phyloP scores from a whole-genome alignment of 2,113 vertebrate species.

The Paradoxurus hermaphroditus region DNA sequence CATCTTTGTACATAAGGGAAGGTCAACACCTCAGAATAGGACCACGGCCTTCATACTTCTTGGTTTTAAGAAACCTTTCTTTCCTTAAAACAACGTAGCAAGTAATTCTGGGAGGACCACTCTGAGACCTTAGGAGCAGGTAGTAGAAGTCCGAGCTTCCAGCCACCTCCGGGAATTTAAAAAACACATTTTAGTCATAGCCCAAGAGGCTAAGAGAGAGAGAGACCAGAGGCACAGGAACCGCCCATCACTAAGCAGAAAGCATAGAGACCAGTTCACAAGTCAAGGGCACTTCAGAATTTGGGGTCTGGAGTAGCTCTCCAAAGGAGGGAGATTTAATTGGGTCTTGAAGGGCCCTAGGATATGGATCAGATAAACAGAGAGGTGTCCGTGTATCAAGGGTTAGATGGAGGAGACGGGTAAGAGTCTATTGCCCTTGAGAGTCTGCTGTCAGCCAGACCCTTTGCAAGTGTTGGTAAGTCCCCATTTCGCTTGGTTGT shows the following conservation, averaged over 20 bases:
- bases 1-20: background rate
- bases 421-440: background rate
- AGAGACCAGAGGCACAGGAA: background rate
- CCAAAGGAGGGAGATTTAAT: background rate
- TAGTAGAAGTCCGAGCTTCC: background rate
- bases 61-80: background rate
- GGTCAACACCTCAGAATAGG: background rate
- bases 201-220: background rate
- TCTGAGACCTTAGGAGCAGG: background rate
- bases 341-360: background rate
- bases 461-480: background rate
- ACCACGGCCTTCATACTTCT: background rate
- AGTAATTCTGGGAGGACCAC: background rate
- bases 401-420: background rate
- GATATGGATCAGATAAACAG: background rate
- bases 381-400: background rate
- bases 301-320: background rate
- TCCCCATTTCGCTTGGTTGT: background rate
- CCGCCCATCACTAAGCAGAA: rapidly evolving
- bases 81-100: background rate
- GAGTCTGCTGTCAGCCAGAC: background rate
- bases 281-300: background rate
- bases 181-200: background rate
- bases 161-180: background rate
- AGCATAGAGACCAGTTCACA: background rate